A percentile compares a stretch with the other conserved stretches of the same genome.
phyloP scores from a whole-genome alignment of 2,113 vertebrate genomes.

The Sporophila hypoxantha region DNA sequence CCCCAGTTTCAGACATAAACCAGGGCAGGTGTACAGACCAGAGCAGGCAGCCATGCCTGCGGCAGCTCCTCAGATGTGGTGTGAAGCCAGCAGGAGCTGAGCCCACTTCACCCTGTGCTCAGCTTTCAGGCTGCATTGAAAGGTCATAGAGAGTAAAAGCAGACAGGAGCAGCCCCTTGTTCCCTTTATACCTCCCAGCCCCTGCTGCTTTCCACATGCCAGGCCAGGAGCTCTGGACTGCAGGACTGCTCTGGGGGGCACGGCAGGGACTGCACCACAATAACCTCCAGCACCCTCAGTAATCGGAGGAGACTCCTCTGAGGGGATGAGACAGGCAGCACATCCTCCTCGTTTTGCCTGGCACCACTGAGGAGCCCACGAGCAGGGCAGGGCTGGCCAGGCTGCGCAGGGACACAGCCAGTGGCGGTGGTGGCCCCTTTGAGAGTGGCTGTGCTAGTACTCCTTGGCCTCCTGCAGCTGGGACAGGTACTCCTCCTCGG shows the following conservation, averaged over 20 bases:
- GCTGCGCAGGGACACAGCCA: neutral
- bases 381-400: neutral
- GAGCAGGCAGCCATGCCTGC: neutral
- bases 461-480: slow-evolving; percentile 90
- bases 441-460: slow-evolving; percentile 62
- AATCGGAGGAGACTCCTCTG: neutral
- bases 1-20: neutral
- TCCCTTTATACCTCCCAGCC: neutral
- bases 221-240: neutral
- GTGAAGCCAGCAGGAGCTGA: neutral
- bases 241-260: neutral
- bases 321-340: accelerated
- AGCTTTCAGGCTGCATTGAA: neutral
- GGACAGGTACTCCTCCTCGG: slow-evolving; percentile 82
- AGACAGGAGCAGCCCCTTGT: neutral
- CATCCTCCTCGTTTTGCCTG: neutral
- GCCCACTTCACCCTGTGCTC: neutral
- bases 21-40: neutral
- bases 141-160: neutral
- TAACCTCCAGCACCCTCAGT: neutral
- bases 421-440: neutral
- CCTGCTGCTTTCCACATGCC: neutral
- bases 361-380: neutral
- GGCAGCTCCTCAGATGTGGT: neutral
- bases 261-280: neutral